phyloP scores from a whole-genome alignment of 2,797 vertebrate genomes.

The Enteromius viviparus region DNA sequence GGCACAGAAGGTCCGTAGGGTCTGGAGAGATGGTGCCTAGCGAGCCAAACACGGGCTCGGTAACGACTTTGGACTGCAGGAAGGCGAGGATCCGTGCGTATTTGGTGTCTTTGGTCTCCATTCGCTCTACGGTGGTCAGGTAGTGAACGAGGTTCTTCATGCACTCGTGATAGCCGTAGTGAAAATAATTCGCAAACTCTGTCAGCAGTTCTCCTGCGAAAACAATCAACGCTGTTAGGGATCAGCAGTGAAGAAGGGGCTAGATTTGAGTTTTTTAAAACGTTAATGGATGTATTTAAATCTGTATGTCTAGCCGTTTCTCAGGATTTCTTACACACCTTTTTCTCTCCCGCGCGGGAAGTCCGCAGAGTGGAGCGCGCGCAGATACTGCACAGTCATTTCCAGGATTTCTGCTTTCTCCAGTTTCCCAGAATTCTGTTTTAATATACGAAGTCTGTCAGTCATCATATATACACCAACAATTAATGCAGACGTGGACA shows the following conservation, averaged over 20 bases:
- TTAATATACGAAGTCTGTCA: background rate
- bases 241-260: background rate
- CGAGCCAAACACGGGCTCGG: conserved; percentile 86
- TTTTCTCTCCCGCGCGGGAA: conserved; percentile 95
- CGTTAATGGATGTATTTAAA: background rate
- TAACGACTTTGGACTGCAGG: conserved; percentile 89
- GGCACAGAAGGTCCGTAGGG: conserved; percentile 83
- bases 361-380: conserved; percentile 92
- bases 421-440: conserved; percentile 93
- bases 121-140: conserved; percentile 93
- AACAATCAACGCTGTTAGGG: background rate
- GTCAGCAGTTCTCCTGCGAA: conserved; percentile 86
- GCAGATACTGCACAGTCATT: conserved; percentile 97
- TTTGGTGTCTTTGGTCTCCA: conserved; percentile 97
- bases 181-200: conserved; percentile 98
- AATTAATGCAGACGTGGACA: background rate
- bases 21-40: conserved; percentile 80
- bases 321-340: conserved; percentile 66
- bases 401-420: conserved; percentile 98
- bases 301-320: background rate
- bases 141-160: conserved; percentile 99
- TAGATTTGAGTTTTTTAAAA: background rate
- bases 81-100: conserved; percentile 97
- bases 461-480: background rate
- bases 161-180: conserved; percentile 97